Base-by-base conservation (phyloP, 2,113 vertebrate species). In the Passerina amoena region DNA sequence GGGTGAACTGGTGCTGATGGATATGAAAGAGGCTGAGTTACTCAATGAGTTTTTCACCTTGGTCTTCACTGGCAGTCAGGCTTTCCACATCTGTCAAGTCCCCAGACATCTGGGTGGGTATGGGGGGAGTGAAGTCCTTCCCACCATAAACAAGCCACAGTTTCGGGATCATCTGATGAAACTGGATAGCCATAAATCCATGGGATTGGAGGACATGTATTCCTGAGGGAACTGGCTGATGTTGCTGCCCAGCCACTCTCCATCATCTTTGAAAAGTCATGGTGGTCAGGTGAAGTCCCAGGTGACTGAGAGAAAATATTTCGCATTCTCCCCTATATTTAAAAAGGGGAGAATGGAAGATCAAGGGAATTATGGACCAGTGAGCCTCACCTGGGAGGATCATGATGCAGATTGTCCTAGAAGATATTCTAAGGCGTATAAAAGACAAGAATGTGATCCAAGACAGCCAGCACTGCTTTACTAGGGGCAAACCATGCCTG, bases 351-450 rank as follows among this genome's bases (percentile, higher is more conserved):
- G 12, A 45, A 75, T 21, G 23, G 24, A 53, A 30, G 5, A 51
- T 33, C 11, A 38, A 38, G 20, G 13, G 5, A 45, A 10, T 6
- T 38, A 10, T 1, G 2, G 5, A n/a, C 2, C 8, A 48, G 35
- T 33, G 27, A 65, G 15, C 8, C 9, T 73, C 37, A 28, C 15
- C 28, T 73, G 33, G 37, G 25, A 59, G 66, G 44, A 19, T 5
- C 2, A 27, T 9, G 33, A 9, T 57, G 5, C 8, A 65, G 22
- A 37, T 44, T 51, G 5, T 66, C 33, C 18, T 33, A 20, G 31
- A 65, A 37, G 44, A 33, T 16, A 33, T 16, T 40, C 31, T 16
- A 7, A 57, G 15, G 37, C 4, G 20, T 33, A 20, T 28, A 23
- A n/a, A 87, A 65, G 35, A 37, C 12, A 37, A 59, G 57, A 40